Base-by-base conservation (phyloP, 2,113 vertebrate species). In the Clinocottus analis region DNA sequence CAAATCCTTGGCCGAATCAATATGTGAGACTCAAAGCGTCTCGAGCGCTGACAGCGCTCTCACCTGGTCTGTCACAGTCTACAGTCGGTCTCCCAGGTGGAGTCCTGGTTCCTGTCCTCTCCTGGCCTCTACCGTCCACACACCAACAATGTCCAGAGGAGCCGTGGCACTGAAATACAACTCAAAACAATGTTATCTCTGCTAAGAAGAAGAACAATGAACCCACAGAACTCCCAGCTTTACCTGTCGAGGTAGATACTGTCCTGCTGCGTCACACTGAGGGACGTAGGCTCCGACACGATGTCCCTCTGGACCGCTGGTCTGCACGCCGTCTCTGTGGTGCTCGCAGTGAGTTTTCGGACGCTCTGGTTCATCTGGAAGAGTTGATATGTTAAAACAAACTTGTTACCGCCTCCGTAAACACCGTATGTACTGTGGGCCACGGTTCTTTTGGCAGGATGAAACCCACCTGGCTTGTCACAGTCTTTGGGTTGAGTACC, bases 61-160 rank as follows among this genome's bases (percentile, higher is more conserved):
- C 55, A 98, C 97, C 96, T 94, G 94, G 87, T 65, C 70, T 84
- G 56, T 77, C 77, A 0, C 96, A 97, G 81, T 86, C 90, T 0
- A 81, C 86, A 0, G 78, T 67, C 0, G 86, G 73, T 23, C 84
- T 69, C 41, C 96, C 95, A 0, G 96, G 94, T 0, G 89, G 81
- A 0, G 92, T 95, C 35, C 93, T 92, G 0, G 95, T 97, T n/a
- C 96, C 96, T 0, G 92, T 66, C 43, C 95, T 90, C 89, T 97
- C 96, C 49, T 93, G 91, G n/a, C 97, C 96, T 0, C 82, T 69
- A 0, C 7, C 55, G 2, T 96, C 93, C 84, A 98, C 96, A 0
- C 97, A 97, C 96, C 96, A 97, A 83, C 96, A 97, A 68, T 96
- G 63, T 45, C 96, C 96, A 0, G 92, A 94, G 72, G 94, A 93